Evolutionary conservation across 1,140 invertebrate genomes (phyloP).

Genomic region (Telenomus remus): DNA sequence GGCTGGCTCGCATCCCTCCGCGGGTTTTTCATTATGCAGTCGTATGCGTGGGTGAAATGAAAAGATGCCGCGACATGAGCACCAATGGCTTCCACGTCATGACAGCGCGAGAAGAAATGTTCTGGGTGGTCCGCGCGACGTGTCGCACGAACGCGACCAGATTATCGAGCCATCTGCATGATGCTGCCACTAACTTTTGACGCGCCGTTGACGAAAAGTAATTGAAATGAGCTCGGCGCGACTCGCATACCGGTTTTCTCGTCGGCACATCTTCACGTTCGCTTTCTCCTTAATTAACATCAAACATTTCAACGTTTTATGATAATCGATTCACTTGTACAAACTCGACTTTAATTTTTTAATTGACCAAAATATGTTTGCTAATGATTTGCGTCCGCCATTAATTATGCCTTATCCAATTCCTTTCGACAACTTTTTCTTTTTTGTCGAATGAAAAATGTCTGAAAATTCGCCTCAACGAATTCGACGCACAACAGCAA

Average conservation of each 20-base stretch:
- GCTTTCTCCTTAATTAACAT: conserved; percentile 18
- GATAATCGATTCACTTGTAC: background rate
- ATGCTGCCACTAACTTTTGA: conserved; percentile 42
- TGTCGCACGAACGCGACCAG: conserved; percentile 20
- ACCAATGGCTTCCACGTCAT: conserved; percentile 24
- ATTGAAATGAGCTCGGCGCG: conserved; percentile 37
- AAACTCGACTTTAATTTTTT: background rate
- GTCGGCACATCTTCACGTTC: conserved; percentile 3
- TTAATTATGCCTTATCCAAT: too few relatives aligned
- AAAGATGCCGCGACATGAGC: conserved; percentile 39
- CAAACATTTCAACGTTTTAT: background rate
- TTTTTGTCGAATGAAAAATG: too few relatives aligned
- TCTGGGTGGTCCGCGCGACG: conserved; percentile 51
- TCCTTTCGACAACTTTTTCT: too few relatives aligned
- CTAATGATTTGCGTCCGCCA: too few relatives aligned
- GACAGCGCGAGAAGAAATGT: conserved; percentile 42
- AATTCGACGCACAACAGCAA: too few relatives aligned
- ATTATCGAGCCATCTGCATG: conserved; percentile 44
- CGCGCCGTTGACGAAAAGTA: conserved; percentile 49
- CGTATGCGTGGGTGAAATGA: conserved; percentile 62
- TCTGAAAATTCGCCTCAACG: too few relatives aligned
- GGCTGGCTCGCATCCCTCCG: conserved; percentile 13
- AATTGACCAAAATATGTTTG: too few relatives aligned
- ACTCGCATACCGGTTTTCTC: conserved; percentile 35
- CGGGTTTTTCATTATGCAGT: conserved; percentile 56